Conservation (phyloP, 92 coral and sea anemone species). For the Zoanthus sansibaricus region DNA sequence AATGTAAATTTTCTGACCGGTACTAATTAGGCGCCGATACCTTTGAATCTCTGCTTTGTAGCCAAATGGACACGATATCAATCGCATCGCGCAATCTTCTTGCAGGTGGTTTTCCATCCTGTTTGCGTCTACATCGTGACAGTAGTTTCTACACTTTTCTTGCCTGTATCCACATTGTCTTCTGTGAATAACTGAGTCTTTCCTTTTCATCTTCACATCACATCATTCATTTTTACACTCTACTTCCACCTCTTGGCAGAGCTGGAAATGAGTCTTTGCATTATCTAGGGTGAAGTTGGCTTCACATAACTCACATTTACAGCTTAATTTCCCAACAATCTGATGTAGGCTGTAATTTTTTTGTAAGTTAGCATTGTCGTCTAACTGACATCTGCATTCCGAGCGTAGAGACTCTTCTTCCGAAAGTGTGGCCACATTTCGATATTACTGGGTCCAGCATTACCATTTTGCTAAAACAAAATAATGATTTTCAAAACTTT, state of each 20-base stretch:
- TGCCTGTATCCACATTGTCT: slow-evolving; percentile 4
- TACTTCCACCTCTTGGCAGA: slow-evolving; percentile 1
- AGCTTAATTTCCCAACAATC: neutral
- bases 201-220: neutral
- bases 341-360: neutral
- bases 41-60: neutral
- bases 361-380: neutral
- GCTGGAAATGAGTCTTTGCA: neutral
- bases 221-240: neutral
- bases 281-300: neutral
- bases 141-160: neutral
- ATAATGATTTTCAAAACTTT: neutral
- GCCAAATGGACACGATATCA: slow-evolving; percentile 1
- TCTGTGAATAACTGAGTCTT: neutral
- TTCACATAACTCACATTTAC: neutral
- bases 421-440: neutral
- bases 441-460: neutral
- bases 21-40: neutral
- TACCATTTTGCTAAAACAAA: neutral
- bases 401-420: slow-evolving; percentile 1
- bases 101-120: neutral
- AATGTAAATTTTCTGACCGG: neutral
- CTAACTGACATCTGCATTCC: neutral
- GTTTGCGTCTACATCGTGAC: neutral
- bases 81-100: neutral